Evolutionary conservation across 2,113 vertebrate genomes (phyloP), one percentile per base, ranked within the genome.

Genomic region (Phrynocephalus versicolor): DNA sequence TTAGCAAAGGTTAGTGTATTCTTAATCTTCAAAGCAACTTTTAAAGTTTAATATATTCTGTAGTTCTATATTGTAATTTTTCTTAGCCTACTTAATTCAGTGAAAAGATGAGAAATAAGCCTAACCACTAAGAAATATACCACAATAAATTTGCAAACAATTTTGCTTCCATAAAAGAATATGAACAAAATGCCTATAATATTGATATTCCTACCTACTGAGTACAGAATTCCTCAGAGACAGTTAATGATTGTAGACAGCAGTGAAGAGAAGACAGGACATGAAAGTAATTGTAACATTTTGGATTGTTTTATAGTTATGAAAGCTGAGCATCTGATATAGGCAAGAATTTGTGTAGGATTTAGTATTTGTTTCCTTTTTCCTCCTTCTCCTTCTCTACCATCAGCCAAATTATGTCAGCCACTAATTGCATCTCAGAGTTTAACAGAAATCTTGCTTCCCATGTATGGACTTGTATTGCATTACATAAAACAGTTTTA

Each of bases 401-500:
- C 80, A 27, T 80, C 77, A 80, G 81, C 88, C 8, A 30, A 73
- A 80, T 88, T 84, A 91, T 79, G 92, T 80, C 91, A 89, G 94
- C 90, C 87, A 73, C 88, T 91, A 86, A 64, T 89, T 85, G 65
- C 87, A 90, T 90, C 87, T 81, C 71, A 89, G 5, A 64, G 39
- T n/a, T 84, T 77, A 83, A 93, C 85, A 91, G 80, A 87, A 25
- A 87, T 77, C n/a, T 41, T 83, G 60, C 81, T 90, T 92, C 90
- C 92, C 88, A 16, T 85, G 64, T 92, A 81, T 35, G 87, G 90
- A 90, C 79, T 88, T 90, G 75, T 58, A 87, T 85, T 91, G 57
- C 82, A 81, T 93, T 92, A 81, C 78, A 67, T 55, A 87, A 90
- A 87, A 69, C 19, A 51, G 39, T 77, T 88, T 92, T 90, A 79